A percentile compares a stretch with the other conserved stretches of the same genome.
Evolutionary conservation across 2,113 vertebrate genomes (phyloP).

Genomic region (Bufo gargarizans): DNA sequence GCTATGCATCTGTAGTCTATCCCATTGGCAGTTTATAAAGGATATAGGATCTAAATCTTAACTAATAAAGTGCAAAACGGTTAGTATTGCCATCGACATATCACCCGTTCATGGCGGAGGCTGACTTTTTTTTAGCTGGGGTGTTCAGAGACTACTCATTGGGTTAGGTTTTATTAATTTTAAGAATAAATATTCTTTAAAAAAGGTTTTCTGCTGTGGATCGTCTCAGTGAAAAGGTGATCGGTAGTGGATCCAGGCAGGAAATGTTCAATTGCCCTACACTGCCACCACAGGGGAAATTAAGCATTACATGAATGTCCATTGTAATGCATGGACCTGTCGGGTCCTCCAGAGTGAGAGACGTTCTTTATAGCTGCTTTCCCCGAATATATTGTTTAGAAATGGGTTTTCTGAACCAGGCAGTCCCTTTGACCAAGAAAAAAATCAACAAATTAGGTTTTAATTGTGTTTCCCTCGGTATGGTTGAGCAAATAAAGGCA

Average conservation of each 20-base stretch:
- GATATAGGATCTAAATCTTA: no score
- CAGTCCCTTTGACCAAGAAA: neutral
- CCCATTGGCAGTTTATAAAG: no score
- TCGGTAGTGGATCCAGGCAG: neutral
- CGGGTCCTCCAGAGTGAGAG: neutral
- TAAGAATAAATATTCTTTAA: no score
- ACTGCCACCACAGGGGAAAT: neutral
- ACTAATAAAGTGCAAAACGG: no score
- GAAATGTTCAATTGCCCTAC: neutral
- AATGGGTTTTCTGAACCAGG: neutral
- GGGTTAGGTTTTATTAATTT: no score
- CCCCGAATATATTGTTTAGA: neutral
- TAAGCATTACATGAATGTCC: neutral
- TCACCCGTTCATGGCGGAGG: no score
- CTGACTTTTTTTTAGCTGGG: no score
- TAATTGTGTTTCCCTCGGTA: neutral
- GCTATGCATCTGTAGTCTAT: no score
- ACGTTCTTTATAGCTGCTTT: neutral
- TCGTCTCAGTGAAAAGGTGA: no score
- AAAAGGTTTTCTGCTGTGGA: neutral
- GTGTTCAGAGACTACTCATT: no score
- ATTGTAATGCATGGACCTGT: neutral
- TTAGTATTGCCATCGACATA: no score
- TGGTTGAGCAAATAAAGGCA: neutral
- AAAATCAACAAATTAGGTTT: neutral